Conservation (phyloP, 2,797 vertebrate species). For the Oreonectes daqikongensis region DNA sequence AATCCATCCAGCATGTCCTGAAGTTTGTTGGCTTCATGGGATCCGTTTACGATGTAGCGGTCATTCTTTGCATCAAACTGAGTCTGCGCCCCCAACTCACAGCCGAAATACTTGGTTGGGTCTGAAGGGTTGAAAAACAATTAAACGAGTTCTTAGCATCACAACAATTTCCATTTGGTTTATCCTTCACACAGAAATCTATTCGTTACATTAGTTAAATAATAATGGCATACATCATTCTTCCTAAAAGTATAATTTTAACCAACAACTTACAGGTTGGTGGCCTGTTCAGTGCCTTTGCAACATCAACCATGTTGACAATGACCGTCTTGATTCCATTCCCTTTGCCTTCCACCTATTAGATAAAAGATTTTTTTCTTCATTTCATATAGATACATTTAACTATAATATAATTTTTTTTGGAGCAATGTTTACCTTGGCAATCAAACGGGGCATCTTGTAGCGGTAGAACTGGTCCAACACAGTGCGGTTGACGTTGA, state of each 20-base stretch:
- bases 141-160: not conserved
- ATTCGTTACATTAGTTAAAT: too few relatives aligned
- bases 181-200: too few relatives aligned
- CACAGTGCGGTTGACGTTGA: constrained; percentile 99
- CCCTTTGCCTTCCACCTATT: constrained; percentile 98
- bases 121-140: constrained; percentile 71
- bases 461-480: constrained; percentile 99
- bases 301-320: constrained; percentile 99
- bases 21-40: constrained; percentile 99
- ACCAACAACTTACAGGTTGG: constrained; percentile 89
- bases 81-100: constrained; percentile 99
- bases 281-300: constrained; percentile 99
- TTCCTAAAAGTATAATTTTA: not conserved
- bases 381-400: too few relatives aligned
- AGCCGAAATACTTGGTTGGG: constrained; percentile 99
- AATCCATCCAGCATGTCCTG: constrained; percentile 99
- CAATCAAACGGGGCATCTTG: constrained; percentile 99
- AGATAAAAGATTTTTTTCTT: too few relatives aligned
- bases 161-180: not conserved
- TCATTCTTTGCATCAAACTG: constrained; percentile 99
- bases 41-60: constrained; percentile 99
- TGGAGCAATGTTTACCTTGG: constrained; percentile 83
- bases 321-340: constrained; percentile 99
- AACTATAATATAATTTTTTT: not conserved
- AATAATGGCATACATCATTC: too few relatives aligned